Base-by-base conservation (phyloP, 2,888 invertebrate species). In the Scrobipalpa atriplicella region DNA sequence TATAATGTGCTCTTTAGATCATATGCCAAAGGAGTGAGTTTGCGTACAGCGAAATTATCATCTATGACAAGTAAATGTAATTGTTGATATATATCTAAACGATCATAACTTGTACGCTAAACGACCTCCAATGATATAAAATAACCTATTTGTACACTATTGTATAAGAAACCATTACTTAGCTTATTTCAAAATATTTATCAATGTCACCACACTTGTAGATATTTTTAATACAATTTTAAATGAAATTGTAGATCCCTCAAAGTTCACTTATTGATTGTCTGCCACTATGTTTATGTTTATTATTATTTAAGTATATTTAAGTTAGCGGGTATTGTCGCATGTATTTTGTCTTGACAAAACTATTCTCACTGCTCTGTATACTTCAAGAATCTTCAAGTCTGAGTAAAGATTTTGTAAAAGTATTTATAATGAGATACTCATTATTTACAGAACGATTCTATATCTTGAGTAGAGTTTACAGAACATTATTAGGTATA, bases 341-440 rank as follows among this genome's bases (percentile, higher is more conserved):
- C 73, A 72, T 66, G 70, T 74, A 70, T 71, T 67, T 51, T 74
- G 84, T 88, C 85, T 89, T 87, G 89, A 86, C 86, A 86, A 86
- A 87, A 87, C 85, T 82, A 77, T 78, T 70, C 67, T 68, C 60
- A 47, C 66, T 41, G 61, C 64, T 29, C 29, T 69, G 68, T 70
- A 69, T 76, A 72, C 72, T 75, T 73, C 67, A 76, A 73, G 72
- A 78, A 79, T 78, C 73, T 81, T 74, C 74, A 86, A 86, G 85
- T 86, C 84, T 85, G 84, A 85, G 74, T 81, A 78, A 77, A 73
- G 71, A 73, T 78, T 78, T 82, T 79, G 75, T 75, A 74, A 74
- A 73, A 76, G 71, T 76, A 75, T 83, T 81, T 80, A 82, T 78
- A 76, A 73, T 75, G 72, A 67, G 67, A 67, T 73, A 80, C 68